Conservation (phyloP, 2,888 invertebrate genomes). For the Rhyacophila evoluta region DNA sequence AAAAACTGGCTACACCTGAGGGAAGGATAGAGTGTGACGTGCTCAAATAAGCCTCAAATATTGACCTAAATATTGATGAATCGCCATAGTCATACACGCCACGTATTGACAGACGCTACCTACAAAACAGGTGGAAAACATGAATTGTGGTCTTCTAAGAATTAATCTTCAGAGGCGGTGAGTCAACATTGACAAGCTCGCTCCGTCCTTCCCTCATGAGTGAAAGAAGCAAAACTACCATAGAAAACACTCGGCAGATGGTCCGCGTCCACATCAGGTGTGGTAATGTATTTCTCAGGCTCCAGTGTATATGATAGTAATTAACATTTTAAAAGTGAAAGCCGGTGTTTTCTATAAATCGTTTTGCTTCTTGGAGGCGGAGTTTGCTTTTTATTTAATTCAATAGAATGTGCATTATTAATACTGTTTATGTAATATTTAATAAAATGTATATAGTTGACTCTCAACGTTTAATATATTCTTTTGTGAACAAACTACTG, state of each 20-base stretch:
- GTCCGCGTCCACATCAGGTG: not conserved
- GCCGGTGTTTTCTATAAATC: conserved; percentile 50
- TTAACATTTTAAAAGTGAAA: not conserved
- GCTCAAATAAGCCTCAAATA: not conserved
- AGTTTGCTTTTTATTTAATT: conserved; percentile 7
- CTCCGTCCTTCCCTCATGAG: conserved; percentile 54
- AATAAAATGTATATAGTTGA: too few relatives aligned
- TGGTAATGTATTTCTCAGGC: conserved; percentile 40
- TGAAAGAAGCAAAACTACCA: conserved; percentile 36
- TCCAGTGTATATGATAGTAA: not conserved
- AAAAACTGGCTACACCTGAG: conserved; percentile 16
- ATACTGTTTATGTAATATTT: too few relatives aligned
- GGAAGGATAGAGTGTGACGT: conserved; percentile 43
- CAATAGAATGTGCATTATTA: not conserved
- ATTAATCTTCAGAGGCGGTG: conserved; percentile 40
- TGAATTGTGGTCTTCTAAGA: not conserved
- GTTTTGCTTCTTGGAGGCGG: conserved; percentile 46
- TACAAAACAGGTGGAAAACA: too few relatives aligned
- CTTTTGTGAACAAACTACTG: too few relatives aligned
- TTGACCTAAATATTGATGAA: not conserved
- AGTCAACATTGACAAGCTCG: conserved; percentile 45
- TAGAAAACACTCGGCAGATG: conserved; percentile 48
- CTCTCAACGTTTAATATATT: too few relatives aligned
- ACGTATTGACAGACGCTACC: too few relatives aligned
- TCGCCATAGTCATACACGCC: too few relatives aligned